Evolutionary conservation across 2,113 vertebrate genomes (phyloP).

Genomic region (Eulemur macaco): DNA sequence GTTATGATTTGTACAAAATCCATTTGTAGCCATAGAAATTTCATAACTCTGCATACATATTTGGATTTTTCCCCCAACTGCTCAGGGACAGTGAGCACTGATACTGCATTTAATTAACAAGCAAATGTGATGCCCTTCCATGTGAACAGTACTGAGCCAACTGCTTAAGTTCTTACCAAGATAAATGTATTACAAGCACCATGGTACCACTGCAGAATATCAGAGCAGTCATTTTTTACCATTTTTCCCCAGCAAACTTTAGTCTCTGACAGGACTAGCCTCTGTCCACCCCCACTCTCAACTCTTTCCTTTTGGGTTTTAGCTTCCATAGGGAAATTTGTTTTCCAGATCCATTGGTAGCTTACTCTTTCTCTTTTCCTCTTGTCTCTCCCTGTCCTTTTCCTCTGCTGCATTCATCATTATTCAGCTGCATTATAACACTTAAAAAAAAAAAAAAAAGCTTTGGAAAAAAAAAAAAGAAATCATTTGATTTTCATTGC

Average conservation of each 20-base stretch:
- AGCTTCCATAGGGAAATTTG: conserved; percentile 80
- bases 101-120: conserved; percentile 87
- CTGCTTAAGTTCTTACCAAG: conserved; percentile 78
- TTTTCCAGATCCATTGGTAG: conserved; percentile 79
- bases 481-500: conserved; percentile 97
- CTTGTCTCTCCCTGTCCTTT: conserved; percentile 71
- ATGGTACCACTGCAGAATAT: conserved; percentile 70
- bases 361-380: conserved; percentile 44
- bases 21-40: conserved; percentile 79
- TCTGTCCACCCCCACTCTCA: conserved; percentile 54
- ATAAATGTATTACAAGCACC: conserved; percentile 81
- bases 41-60: conserved; percentile 77
- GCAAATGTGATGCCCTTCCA: conserved; percentile 83
- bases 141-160: conserved; percentile 83
- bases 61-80: conserved; percentile 77
- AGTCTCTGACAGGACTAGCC: conserved; percentile 53
- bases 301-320: conserved; percentile 65
- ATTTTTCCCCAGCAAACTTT: conserved; percentile 69
- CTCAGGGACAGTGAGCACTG: conserved; percentile 80
- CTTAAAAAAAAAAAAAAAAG: conserved; percentile 83
- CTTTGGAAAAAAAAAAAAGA: conserved; percentile 83
- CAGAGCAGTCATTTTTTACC: conserved; percentile 75
- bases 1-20: conserved; percentile 74
- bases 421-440: conserved; percentile 93
- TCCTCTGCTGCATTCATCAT: conserved; percentile 90